Percentiles rank a stretch among this genome's conserved stretches.
Evolutionary conservation across 2,888 invertebrate species (phyloP).

Genomic region (Eupithecia tripunctaria): DNA sequence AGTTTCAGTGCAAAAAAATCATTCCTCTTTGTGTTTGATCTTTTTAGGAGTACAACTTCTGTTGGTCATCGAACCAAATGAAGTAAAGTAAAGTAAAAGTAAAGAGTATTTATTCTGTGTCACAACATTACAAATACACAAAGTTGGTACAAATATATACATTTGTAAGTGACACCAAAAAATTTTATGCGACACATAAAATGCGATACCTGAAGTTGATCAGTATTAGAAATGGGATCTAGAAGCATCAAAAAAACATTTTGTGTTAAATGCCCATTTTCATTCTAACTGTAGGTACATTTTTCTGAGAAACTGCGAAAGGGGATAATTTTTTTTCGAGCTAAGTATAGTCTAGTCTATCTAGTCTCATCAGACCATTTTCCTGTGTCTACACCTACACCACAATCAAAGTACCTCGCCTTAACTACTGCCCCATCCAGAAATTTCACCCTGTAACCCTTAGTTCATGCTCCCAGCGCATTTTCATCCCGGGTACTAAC

Average conservation of each 20-base stretch:
- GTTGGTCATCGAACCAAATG: too few species aligned
- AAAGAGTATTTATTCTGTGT: too few species aligned
- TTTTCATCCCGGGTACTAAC: slow-evolving; percentile 10
- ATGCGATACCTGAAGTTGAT: too few species aligned
- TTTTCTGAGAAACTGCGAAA: not conserved
- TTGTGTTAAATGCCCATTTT: not conserved
- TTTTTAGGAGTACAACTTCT: not conserved
- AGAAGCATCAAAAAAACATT: not conserved
- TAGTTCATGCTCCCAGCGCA: not conserved
- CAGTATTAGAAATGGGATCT: not conserved
- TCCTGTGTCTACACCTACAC: not conserved
- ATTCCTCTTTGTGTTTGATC: not conserved
- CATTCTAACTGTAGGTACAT: not conserved
- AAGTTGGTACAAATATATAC: too few species aligned
- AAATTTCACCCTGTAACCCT: not conserved
- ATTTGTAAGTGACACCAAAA: too few species aligned
- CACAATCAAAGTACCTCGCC: not conserved
- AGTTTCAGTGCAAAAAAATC: not conserved
- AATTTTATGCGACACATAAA: too few species aligned
- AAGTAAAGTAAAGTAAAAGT: too few species aligned
- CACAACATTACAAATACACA: too few species aligned
- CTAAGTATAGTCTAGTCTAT: too few species aligned
- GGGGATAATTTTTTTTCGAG: not conserved
- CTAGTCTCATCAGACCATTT: not conserved
- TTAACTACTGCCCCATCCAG: not conserved